These are phyloP conservation scores for Pachyramphus minor DNA, from an alignment of 2,113 vertebrate species.

Conservation along the genomic window DNA sequence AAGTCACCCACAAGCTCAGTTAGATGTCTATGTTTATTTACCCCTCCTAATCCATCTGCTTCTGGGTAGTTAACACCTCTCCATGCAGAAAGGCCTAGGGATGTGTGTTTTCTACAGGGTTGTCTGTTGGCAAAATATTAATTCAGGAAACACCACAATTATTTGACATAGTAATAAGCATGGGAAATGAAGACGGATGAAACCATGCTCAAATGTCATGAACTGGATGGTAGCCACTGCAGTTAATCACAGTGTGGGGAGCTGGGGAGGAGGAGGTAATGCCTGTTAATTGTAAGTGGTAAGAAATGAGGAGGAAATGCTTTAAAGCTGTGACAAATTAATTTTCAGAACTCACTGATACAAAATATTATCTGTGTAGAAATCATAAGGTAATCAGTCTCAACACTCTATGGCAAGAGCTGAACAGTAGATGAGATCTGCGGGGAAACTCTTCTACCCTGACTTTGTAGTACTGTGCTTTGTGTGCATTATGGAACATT, in stretches of 20 bases:
- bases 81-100: background rate
- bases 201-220: background rate
- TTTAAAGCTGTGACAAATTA: background rate
- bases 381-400: background rate
- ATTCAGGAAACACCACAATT: background rate
- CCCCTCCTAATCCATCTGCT: background rate
- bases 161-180: background rate
- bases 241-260: background rate
- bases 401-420: background rate
- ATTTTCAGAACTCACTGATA: background rate
- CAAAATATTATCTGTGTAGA: background rate
- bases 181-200: background rate
- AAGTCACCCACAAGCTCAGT: background rate
- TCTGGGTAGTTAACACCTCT: background rate
- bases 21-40: slow-evolving; percentile 12
- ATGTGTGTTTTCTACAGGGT: background rate
- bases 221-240: background rate
- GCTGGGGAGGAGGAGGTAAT: background rate
- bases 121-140: background rate
- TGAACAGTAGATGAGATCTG: background rate
- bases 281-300: background rate
- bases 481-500: background rate
- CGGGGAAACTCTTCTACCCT: background rate
- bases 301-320: background rate
- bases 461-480: background rate